Percentiles rank a stretch among this genome's conserved stretches.
These are phyloP conservation scores for Holacanthus passer DNA, from an alignment of 2,113 vertebrate species.

Conservation along the genomic window DNA sequence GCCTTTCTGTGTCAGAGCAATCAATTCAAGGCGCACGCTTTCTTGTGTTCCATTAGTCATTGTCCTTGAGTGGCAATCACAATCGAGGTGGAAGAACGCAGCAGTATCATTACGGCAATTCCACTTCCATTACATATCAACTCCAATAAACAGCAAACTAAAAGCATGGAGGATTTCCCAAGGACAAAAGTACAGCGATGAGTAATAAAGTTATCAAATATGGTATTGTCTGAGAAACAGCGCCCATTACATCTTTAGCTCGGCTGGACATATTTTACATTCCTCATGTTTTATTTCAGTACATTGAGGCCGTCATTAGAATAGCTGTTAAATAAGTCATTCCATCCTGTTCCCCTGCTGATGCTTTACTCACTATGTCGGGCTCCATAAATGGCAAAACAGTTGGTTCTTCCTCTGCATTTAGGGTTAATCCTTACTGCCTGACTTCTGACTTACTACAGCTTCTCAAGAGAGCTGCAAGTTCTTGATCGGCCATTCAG, in stretches of 20 bases:
- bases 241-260: neutral
- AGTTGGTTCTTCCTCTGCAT: constrained; percentile 7
- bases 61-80: constrained; percentile 43
- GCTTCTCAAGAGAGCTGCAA: neutral
- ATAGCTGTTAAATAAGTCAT: constrained; percentile 51
- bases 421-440: constrained; percentile 23
- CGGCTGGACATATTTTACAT: constrained; percentile 38
- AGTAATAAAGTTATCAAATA: constrained; percentile 26
- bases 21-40: constrained; percentile 36
- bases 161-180: constrained; percentile 14
- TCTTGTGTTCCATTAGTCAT: constrained; percentile 68
- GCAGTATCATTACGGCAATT: neutral
- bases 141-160: constrained; percentile 22
- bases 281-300: constrained; percentile 36
- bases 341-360: constrained; percentile 26
- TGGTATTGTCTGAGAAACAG: constrained; percentile 1
- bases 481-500: neutral
- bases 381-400: constrained; percentile 54
- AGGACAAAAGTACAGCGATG: constrained; percentile 20
- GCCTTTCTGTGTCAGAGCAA: constrained; percentile 45
- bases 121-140: constrained; percentile 50
- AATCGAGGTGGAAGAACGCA: constrained; percentile 47
- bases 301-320: constrained; percentile 24
- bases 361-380: neutral
- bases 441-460: constrained; percentile 5